A percentile compares a stretch with the other conserved stretches of the same genome.
Conservation (phyloP, 1,140 invertebrate species). For the Alviniconcha marisindica region DNA sequence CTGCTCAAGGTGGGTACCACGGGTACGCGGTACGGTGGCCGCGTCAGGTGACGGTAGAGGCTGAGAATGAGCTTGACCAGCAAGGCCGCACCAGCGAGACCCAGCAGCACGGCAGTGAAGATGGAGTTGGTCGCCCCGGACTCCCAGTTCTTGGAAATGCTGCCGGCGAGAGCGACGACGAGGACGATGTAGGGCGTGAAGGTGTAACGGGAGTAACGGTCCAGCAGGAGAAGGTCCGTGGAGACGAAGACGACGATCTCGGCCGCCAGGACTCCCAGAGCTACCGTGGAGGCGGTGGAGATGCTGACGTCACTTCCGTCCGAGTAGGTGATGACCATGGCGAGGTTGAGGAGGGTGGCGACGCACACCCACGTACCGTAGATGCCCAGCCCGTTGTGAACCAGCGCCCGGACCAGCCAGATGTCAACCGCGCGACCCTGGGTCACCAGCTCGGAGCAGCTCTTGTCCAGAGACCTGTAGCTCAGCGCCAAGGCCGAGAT, state of each 20-base stretch:
- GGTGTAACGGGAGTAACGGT: slow-evolving; percentile 66
- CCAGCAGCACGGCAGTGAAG: slow-evolving; percentile 62
- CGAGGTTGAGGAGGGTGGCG: slow-evolving; percentile 69
- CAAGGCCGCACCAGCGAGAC: slow-evolving; percentile 34
- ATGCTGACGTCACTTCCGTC: slow-evolving; percentile 37
- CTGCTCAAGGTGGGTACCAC: background rate
- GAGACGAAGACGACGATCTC: slow-evolving; percentile 56
- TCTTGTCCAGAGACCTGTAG: slow-evolving; percentile 37
- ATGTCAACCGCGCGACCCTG: slow-evolving; percentile 50
- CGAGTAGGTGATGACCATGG: slow-evolving; percentile 56
- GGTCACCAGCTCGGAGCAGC: slow-evolving; percentile 39
- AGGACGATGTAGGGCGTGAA: slow-evolving; percentile 68
- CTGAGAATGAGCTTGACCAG: slow-evolving; percentile 56
- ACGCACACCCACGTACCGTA: slow-evolving; percentile 71
- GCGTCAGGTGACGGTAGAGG: slow-evolving; percentile 53
- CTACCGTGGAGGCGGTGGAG: slow-evolving; percentile 52
- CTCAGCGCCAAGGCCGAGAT: background rate
- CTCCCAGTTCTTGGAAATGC: slow-evolving; percentile 60
- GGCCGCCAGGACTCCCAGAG: slow-evolving; percentile 54
- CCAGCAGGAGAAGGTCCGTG: slow-evolving; percentile 61
- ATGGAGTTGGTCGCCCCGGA: slow-evolving; percentile 56
- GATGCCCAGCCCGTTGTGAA: slow-evolving; percentile 71
- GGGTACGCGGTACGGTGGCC: background rate
- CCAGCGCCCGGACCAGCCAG: slow-evolving; percentile 69
- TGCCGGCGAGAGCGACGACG: slow-evolving; percentile 63